These are phyloP conservation scores for Pipa parva DNA, from an alignment of 2,113 vertebrate genomes.

Conservation along the genomic window DNA sequence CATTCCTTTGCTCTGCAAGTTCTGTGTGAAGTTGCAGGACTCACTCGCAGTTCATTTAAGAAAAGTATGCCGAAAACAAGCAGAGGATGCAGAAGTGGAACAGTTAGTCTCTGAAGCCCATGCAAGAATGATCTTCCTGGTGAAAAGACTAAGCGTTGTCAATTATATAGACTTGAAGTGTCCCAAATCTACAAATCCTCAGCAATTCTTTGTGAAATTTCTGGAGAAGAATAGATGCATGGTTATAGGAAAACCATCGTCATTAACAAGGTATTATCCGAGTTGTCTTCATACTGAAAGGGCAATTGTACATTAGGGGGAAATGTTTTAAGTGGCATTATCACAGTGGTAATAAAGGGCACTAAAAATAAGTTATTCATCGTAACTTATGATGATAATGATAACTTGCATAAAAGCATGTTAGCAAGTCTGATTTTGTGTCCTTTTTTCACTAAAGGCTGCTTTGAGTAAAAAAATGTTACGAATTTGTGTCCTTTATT, in stretches of 20 bases:
- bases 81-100: not conserved
- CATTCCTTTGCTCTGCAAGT: not conserved
- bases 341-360: no score
- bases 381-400: no score
- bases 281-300: not conserved
- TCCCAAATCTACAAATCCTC: not conserved
- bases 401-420: no score
- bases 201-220: not conserved
- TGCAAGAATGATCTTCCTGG: not conserved
- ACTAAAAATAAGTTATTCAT: no score
- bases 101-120: not conserved
- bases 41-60: not conserved
- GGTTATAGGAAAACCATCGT: not conserved
- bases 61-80: not conserved
- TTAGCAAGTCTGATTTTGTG: no score
- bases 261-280: not conserved
- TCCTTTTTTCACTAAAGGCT: no score
- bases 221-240: not conserved
- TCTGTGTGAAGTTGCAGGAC: not conserved
- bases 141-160: not conserved
- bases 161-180: not conserved
- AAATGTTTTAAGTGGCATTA: no score
- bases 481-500: no score
- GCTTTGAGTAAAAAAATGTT: no score
- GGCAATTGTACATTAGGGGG: no score